Base-by-base conservation (phyloP, 2,888 invertebrate species). In the Lacanobia wlatinum region DNA sequence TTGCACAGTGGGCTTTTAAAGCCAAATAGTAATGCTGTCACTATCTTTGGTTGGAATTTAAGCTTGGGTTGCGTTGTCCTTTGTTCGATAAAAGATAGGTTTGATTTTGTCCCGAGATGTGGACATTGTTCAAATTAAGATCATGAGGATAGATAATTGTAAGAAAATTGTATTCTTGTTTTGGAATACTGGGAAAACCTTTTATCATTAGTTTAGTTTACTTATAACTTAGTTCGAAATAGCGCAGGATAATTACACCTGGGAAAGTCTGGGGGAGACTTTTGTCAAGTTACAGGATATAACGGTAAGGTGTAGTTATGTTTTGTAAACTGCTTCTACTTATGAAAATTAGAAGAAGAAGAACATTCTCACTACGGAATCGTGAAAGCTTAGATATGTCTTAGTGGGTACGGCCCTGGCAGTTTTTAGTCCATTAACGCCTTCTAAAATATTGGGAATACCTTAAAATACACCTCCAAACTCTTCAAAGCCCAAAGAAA, bases 1-100 rank as follows among this genome's bases (percentile, higher is more conserved):
- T 84, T 82, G 81, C 53, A 62, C 59, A 53, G 68, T 59, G 46
- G 72, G 59, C 70, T 75, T 83, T 80, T 73, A 73, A 81, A 84
- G 72, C 55, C 61, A 40, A 60, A 71, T 62, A 59, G 60, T 63
- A 71, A 73, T 76, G 68, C 73, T 76, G 71, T 81, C 82, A 60
- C 78, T 73, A 69, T 58, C 66, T 73, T 50, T 59, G 70, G 50
- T 55, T 28, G n/a, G 23, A 43, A 43, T 83, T 83, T 56, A 61
- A 63, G 62, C 60, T 56, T 48, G 55, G 14, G 16, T 10, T 43
- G 28, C 18, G 34, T 38, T 58, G 10, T 43, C n/a, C 52, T 71
- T 71, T 71, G 50, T 59, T 23, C 10, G 14, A 2, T 43, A 43
- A 43, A 59, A 59, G 18, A 52, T 43, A 52, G 1, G 21, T 43